phyloP scores from a whole-genome alignment of 2,797 vertebrate genomes.

The Acanthornis magna region DNA sequence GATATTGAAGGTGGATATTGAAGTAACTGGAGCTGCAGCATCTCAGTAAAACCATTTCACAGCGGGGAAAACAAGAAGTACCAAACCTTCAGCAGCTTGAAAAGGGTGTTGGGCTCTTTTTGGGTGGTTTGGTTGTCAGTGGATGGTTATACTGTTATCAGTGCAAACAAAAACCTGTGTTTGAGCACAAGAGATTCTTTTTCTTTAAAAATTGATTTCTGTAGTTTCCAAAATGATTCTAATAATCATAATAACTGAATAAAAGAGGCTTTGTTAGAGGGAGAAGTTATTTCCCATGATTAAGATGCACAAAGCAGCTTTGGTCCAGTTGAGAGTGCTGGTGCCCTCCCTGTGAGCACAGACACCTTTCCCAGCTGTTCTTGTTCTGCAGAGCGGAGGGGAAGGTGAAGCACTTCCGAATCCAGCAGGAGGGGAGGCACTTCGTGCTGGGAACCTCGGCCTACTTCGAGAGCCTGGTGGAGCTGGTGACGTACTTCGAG shows the following conservation, averaged over 20 bases:
- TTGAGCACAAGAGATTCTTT: neutral
- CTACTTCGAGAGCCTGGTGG: constrained; percentile 93
- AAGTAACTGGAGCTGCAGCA: neutral
- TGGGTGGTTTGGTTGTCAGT: neutral
- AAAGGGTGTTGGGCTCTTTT: neutral
- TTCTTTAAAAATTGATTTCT: neutral
- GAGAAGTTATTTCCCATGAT: fast-evolving
- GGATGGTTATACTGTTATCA: neutral
- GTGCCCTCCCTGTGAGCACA: neutral
- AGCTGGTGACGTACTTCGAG: constrained; percentile 90
- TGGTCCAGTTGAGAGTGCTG: neutral
- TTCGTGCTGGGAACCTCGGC: constrained; percentile 91
- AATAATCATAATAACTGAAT: neutral
- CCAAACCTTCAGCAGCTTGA: neutral
- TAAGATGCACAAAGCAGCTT: neutral
- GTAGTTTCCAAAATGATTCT: neutral
- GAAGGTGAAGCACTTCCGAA: constrained; percentile 94
- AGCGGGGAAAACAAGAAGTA: neutral
- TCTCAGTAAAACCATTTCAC: neutral
- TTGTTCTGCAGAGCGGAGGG: constrained; percentile 84
- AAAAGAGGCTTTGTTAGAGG: neutral
- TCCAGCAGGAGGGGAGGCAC: constrained; percentile 85
- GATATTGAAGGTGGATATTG: neutral
- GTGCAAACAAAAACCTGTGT: neutral
- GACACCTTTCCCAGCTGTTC: neutral